Evolutionary conservation across 2,888 invertebrate genomes (phyloP).

Genomic region (Lochmaea crataegi): DNA sequence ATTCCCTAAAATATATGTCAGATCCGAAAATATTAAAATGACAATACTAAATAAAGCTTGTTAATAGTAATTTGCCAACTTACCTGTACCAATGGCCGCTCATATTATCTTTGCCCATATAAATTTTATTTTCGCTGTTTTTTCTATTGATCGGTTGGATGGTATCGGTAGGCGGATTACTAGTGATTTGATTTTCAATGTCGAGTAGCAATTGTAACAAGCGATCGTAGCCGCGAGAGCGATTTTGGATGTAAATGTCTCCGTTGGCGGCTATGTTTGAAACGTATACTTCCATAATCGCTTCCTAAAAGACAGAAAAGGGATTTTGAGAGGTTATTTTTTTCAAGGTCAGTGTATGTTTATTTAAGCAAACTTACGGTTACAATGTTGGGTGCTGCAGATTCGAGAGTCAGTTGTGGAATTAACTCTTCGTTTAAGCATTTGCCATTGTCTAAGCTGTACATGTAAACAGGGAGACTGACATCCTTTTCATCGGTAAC

Average conservation of each 20-base stretch:
- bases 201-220: constrained; percentile 57
- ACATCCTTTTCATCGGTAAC: constrained; percentile 31
- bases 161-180: constrained; percentile 43
- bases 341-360: neutral
- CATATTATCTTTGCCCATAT: constrained; percentile 64
- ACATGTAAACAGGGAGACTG: constrained; percentile 57
- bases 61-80: constrained; percentile 44
- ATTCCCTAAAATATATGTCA: too few species aligned
- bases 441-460: constrained; percentile 53
- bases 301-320: constrained; percentile 47
- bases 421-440: constrained; percentile 59
- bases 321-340: neutral
- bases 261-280: constrained; percentile 63
- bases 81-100: constrained; percentile 62
- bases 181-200: constrained; percentile 49
- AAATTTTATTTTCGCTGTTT: constrained; percentile 63
- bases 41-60: constrained; percentile 36
- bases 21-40: too few species aligned
- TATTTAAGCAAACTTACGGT: constrained; percentile 43
- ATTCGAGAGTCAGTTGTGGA: constrained; percentile 56
- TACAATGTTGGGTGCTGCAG: constrained; percentile 55
- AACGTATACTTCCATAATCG: constrained; percentile 61
- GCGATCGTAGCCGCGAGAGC: constrained; percentile 57
- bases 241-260: constrained; percentile 64
- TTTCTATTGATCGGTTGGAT: constrained; percentile 52